Evolutionary conservation across 2,113 vertebrate species (phyloP).

Genomic region (Leptobrachium ailaonicum): DNA sequence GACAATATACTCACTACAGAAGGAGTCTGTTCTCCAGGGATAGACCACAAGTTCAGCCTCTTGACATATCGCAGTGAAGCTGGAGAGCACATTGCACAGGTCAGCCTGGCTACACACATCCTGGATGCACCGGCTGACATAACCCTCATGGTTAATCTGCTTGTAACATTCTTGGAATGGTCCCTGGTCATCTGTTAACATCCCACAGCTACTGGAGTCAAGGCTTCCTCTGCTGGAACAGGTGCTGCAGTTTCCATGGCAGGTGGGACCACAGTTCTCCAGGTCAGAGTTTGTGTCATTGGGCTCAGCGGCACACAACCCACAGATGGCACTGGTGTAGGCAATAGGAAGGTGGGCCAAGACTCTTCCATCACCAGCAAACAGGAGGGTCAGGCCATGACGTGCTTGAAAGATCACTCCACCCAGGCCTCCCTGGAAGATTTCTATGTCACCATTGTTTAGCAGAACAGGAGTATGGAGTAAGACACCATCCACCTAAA

Average conservation of each 20-base stretch:
- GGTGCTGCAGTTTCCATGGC: constrained; percentile 59
- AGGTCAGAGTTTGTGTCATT: constrained; percentile 5
- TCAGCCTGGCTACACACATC: constrained; percentile 64
- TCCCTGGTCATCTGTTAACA: constrained; percentile 58
- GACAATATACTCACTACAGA: constrained; percentile 64
- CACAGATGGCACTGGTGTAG: neutral
- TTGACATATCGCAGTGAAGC: constrained; percentile 66
- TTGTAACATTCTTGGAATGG: constrained; percentile 64
- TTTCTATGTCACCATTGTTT: neutral
- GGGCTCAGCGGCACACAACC: neutral
- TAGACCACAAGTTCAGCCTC: constrained; percentile 54
- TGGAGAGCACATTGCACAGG: constrained; percentile 61
- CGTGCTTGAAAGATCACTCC: neutral
- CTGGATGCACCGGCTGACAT: constrained; percentile 64
- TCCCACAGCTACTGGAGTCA: constrained; percentile 59
- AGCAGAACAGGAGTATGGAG: neutral
- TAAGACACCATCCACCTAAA: constrained; percentile 7
- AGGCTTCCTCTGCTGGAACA: constrained; percentile 55
- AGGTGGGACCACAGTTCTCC: constrained; percentile 57
- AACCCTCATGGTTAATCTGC: constrained; percentile 52
- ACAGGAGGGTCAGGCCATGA: constrained; percentile 1
- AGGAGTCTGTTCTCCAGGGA: constrained; percentile 61
- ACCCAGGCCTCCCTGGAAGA: neutral
- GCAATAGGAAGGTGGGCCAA: neutral
- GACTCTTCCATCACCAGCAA: neutral